Base-by-base conservation (phyloP, 2,113 vertebrate genomes). In the Chamaetylas fuelleborni region DNA sequence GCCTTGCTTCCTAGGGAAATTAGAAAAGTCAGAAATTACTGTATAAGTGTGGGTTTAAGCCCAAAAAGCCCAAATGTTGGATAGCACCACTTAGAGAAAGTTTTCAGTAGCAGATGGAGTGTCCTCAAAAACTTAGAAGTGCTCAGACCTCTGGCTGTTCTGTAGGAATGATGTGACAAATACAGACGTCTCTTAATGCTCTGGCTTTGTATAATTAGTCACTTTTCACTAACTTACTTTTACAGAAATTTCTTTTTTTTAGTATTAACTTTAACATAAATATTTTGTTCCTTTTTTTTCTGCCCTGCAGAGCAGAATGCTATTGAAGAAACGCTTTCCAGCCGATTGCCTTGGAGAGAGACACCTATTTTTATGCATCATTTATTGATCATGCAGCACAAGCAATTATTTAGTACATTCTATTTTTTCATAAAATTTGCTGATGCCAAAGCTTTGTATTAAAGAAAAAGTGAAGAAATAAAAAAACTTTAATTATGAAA, bases 401-500 rank as follows among this genome's bases (percentile, higher is more conserved):
- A 97, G 97, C 97, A 53, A 96, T 98, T 98, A 97, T 97, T 97
- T 98, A 98, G 97, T 98, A 98, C 96, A 97, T 98, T 98, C 97
- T 98, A 98, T 97, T 98, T 98, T 98, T 98, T 98, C 98, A 97
- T 98, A 97, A 98, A 94, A 98, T 96, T 97, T 98, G 98, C 98
- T 98, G 98, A 98, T 98, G 97, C 98, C 97, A 98, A 98, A 98
- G 98, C 97, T 98, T 98, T 98, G 98, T 98, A 98, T 98, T 98
- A 98, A 98, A 85, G 95, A 97, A 96, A 90, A 90, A 97, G 95
- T 97, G 96, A 97, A 97, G 91, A 97, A 97, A 97, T 96, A 96
- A 97, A 92, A 77, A 56, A 11, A 11, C 26, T 92, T 97, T 93
- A 93, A 95, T 96, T 95, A 93, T 73, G 34, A 96, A 96, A 83